Evolutionary conservation across 2,888 invertebrate genomes (phyloP).

Genomic region (Trileptium ribeirensis): DNA sequence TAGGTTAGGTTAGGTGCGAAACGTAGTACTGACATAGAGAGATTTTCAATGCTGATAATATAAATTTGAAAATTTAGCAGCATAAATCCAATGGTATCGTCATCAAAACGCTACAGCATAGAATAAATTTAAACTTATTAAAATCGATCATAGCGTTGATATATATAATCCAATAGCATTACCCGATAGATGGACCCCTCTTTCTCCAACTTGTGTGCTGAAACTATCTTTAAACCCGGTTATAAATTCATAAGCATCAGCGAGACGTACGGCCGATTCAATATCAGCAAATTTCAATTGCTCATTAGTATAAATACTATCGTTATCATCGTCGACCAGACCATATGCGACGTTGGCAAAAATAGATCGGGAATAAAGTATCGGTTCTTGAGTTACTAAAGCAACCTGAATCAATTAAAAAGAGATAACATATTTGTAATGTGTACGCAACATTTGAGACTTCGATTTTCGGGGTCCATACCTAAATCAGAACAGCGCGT

Average conservation of each 20-base stretch:
- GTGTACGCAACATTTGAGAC: too few species aligned
- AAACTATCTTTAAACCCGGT: conserved; percentile 51
- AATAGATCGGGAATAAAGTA: conserved; percentile 53
- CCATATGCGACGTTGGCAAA: conserved; percentile 54
- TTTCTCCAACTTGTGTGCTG: conserved; percentile 54
- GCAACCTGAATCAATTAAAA: conserved; percentile 43
- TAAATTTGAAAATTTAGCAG: background rate
- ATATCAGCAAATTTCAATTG: background rate
- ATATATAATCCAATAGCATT: too few species aligned
- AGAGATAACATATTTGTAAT: too few species aligned
- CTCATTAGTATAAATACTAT: too few species aligned
- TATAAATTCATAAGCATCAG: conserved; percentile 55
- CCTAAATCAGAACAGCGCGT: too few species aligned
- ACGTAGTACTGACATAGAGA: too few species aligned
- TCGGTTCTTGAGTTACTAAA: conserved; percentile 55
- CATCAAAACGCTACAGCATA: too few species aligned
- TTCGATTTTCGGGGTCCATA: too few species aligned
- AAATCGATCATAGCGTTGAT: too few species aligned
- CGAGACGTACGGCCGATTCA: conserved; percentile 49
- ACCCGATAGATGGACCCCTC: conserved; percentile 55
- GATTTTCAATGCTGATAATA: too few species aligned
- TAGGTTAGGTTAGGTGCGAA: too few species aligned
- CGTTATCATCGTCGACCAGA: conserved; percentile 38
- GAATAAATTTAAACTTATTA: too few species aligned
- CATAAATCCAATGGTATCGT: background rate